A percentile compares a stretch with the other conserved stretches of the same genome.
phyloP scores from a whole-genome alignment of 2,113 vertebrate species.

The Ariopsis seemanni region DNA sequence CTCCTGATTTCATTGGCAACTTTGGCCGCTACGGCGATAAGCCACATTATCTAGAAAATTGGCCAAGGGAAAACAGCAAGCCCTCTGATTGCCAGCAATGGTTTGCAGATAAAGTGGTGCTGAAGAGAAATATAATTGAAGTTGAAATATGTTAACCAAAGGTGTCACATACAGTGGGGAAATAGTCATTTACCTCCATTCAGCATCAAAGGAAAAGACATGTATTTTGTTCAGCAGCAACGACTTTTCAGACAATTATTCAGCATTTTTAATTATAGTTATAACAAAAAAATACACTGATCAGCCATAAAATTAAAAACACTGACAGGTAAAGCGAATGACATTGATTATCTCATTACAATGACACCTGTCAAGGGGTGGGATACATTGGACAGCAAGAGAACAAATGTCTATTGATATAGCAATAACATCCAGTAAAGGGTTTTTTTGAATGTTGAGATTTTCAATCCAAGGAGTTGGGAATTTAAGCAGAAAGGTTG shows the following conservation, averaged over 20 bases:
- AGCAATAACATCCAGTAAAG: not conserved
- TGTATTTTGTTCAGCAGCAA: constrained; percentile 81
- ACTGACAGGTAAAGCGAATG: too few relatives aligned
- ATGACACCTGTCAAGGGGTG: too few relatives aligned
- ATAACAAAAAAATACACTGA: not conserved
- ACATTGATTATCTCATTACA: too few relatives aligned
- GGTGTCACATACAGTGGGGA: constrained; percentile 94
- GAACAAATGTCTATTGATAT: not conserved
- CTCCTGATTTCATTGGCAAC: constrained; percentile 98
- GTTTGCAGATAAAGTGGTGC: constrained; percentile 98
- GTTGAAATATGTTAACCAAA: constrained; percentile 99
- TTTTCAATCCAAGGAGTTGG: not conserved
- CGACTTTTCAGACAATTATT: constrained; percentile 20
- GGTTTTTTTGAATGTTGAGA: not conserved
- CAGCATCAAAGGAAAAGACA: constrained; percentile 88
- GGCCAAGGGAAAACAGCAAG: constrained; percentile 99
- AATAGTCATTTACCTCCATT: constrained; percentile 96
- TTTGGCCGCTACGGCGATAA: constrained; percentile 98
- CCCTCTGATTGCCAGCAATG: constrained; percentile 99
- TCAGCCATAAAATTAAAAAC: too few relatives aligned
- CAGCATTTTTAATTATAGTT: not conserved
- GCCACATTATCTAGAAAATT: constrained; percentile 99
- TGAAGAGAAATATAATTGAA: constrained; percentile 99
- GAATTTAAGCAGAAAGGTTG: not conserved
- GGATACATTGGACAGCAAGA: too few relatives aligned